Conservation (phyloP, 2,888 invertebrate species). For the Acronicta alni region DNA sequence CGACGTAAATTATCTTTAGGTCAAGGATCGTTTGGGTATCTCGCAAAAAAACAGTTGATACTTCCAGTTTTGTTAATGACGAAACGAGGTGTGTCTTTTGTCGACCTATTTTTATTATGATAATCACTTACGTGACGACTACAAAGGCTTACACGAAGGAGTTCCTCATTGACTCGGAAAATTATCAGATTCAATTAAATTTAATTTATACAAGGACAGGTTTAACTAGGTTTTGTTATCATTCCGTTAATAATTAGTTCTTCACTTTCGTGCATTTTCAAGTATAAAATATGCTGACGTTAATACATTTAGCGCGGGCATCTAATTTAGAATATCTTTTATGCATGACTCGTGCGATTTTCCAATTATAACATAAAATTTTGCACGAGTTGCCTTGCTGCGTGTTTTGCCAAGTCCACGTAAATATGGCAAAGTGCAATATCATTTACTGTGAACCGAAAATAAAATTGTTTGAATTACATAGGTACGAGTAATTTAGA, state of each 20-base stretch:
- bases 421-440: slow-evolving; percentile 23
- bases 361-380: slow-evolving; percentile 22
- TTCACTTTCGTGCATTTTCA: slow-evolving; percentile 14
- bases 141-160: neutral
- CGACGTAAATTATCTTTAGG: slow-evolving; percentile 26
- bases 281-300: too few relatives aligned
- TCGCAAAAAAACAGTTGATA: slow-evolving; percentile 39
- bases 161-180: neutral
- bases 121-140: slow-evolving; percentile 21
- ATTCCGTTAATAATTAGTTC: slow-evolving; percentile 1
- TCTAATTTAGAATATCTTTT: slow-evolving; percentile 6
- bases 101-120: slow-evolving; percentile 39
- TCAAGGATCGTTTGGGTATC: slow-evolving; percentile 43
- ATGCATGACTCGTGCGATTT: slow-evolving; percentile 4
- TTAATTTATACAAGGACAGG: slow-evolving; percentile 17
- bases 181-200: neutral
- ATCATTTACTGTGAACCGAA: slow-evolving; percentile 30
- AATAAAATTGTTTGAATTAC: slow-evolving; percentile 26
- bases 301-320: slow-evolving; percentile 3
- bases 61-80: slow-evolving; percentile 47
- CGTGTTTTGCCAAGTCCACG: slow-evolving; percentile 5
- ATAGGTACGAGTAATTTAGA: slow-evolving; percentile 9
- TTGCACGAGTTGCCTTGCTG: slow-evolving; percentile 20
- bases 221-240: slow-evolving; percentile 8
- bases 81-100: slow-evolving; percentile 40